A percentile compares a stretch with the other conserved stretches of the same genome.
Evolutionary conservation across 2,113 vertebrate species (phyloP).

Genomic region (Arizona elegans): DNA sequence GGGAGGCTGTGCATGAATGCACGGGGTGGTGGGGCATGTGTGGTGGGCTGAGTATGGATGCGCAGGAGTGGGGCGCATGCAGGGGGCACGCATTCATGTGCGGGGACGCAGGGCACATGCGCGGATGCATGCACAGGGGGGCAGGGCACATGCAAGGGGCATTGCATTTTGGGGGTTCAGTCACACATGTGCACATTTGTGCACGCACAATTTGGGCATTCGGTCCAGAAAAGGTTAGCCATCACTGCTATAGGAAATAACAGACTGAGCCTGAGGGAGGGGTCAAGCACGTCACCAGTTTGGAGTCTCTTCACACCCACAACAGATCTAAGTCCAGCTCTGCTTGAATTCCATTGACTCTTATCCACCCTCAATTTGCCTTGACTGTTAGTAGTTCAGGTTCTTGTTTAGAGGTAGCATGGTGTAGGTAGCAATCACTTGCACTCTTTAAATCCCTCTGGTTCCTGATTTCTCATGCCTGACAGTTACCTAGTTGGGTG

Average conservation of each 20-base stretch:
- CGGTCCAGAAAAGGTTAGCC: too few species aligned
- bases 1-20: too few species aligned
- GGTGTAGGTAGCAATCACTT: neutral
- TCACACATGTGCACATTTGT: too few species aligned
- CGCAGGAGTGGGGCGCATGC: too few species aligned
- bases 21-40: too few species aligned
- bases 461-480: neutral
- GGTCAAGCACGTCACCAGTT: neutral
- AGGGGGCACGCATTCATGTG: too few species aligned
- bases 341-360: neutral
- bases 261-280: neutral
- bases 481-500: neutral
- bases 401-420: neutral
- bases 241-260: neutral
- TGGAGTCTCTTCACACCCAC: neutral
- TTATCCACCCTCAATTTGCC: neutral
- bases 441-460: neutral
- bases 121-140: rapidly evolving
- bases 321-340: neutral
- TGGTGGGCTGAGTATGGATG: too few species aligned
- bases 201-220: too few species aligned
- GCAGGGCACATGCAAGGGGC: too few species aligned
- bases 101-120: too few species aligned
- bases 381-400: neutral
- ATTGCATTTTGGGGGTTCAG: too few species aligned